These are phyloP conservation scores for Amia ocellicauda DNA, from an alignment of 2,113 vertebrate genomes.

Conservation along the genomic window DNA sequence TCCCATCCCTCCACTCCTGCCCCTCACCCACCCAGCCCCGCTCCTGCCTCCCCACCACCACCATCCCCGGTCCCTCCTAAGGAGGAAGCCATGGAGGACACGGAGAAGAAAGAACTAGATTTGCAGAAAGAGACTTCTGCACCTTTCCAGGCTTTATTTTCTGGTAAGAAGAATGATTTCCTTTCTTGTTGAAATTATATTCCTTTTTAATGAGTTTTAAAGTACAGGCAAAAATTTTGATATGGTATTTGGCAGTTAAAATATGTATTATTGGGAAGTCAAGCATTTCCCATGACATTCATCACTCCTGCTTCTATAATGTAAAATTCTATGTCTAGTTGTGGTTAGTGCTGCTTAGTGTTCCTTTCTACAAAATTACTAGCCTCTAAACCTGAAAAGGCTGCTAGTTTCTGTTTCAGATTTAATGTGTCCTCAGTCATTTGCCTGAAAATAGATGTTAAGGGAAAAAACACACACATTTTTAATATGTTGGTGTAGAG, in stretches of 20 bases:
- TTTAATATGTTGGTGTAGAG: constrained; percentile 26
- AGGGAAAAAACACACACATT: background rate
- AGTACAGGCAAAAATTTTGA: too few relatives aligned
- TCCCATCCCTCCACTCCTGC: constrained; percentile 76
- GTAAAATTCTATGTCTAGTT: too few relatives aligned
- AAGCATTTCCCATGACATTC: too few relatives aligned
- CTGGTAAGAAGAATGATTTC: constrained; percentile 62
- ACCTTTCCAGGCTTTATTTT: constrained; percentile 75
- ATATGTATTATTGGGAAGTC: too few relatives aligned
- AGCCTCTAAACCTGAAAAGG: constrained; percentile 20
- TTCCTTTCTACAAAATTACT: constrained; percentile 22
- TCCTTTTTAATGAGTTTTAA: too few relatives aligned
- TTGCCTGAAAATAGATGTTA: constrained; percentile 6
- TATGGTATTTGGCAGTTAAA: too few relatives aligned
- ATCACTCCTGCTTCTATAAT: too few relatives aligned
- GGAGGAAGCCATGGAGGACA: constrained; percentile 68
- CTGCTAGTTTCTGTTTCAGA: constrained; percentile 39
- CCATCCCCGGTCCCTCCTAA: constrained; percentile 75
- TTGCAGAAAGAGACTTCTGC: constrained; percentile 68
- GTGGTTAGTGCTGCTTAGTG: too few relatives aligned
- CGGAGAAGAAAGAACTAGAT: constrained; percentile 72
- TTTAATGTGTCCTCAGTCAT: constrained; percentile 12
- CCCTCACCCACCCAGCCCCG: constrained; percentile 66
- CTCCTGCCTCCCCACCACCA: constrained; percentile 61
- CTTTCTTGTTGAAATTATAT: too few relatives aligned